A percentile compares a stretch with the other conserved stretches of the same genome.
Conservation (phyloP, 2,797 vertebrate genomes). For the Pteronotus mesoamericanus region DNA sequence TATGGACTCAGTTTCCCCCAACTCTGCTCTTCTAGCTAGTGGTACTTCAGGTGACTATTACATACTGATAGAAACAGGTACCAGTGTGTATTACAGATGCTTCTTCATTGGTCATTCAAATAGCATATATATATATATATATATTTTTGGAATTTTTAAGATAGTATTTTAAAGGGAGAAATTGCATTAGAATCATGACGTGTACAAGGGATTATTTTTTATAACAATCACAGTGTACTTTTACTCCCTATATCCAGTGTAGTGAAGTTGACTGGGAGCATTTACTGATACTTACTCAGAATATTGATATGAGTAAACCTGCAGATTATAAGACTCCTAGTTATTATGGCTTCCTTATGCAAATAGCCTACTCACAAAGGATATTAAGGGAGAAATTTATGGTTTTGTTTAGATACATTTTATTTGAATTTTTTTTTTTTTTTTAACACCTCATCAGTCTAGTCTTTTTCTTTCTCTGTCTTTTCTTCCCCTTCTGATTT, state of each 20-base stretch:
- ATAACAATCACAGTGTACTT: constrained; percentile 55
- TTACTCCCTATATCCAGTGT: constrained; percentile 28
- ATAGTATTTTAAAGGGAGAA: constrained; percentile 64
- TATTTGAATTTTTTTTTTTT: background rate
- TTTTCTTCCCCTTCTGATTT: background rate
- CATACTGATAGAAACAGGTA: constrained; percentile 2
- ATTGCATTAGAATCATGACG: constrained; percentile 32
- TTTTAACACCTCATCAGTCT: background rate
- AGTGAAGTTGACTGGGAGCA: constrained; percentile 47
- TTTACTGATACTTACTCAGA: constrained; percentile 49
- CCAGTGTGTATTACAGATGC: background rate
- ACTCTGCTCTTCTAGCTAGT: constrained; percentile 34
- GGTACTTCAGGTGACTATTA: constrained; percentile 46
- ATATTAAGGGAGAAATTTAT: constrained; percentile 21
- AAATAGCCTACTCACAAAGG: constrained; percentile 9
- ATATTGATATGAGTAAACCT: constrained; percentile 12
- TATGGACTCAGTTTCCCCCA: background rate
- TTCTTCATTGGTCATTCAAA: constrained; percentile 41
- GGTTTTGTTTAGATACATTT: constrained; percentile 38
- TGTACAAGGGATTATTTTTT: constrained; percentile 57
- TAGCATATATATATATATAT: constrained; percentile 30
- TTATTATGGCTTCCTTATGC: constrained; percentile 16
- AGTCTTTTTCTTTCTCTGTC: background rate
- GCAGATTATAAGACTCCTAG: constrained; percentile 3
- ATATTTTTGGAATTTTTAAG: constrained; percentile 53